phyloP scores from a whole-genome alignment of 2,888 invertebrate genomes.

The Nemotelus pantherinus region DNA sequence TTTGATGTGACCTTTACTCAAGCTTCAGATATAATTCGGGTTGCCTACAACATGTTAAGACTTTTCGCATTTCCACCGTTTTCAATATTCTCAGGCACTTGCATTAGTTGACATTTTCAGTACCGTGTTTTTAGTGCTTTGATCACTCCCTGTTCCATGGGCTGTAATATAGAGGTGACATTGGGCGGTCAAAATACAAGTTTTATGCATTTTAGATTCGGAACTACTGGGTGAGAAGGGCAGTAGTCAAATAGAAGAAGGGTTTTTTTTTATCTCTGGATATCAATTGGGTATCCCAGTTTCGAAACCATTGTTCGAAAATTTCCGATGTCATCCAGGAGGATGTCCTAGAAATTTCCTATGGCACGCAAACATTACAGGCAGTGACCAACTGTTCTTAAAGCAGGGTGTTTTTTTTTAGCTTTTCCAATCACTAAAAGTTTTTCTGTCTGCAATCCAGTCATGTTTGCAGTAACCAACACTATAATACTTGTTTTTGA shows the following conservation, averaged over 20 bases:
- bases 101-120: background rate
- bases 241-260: background rate
- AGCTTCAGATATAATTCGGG: background rate
- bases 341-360: constrained; percentile 46
- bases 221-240: background rate
- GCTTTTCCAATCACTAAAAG: constrained; percentile 58
- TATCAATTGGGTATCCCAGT: background rate
- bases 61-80: background rate
- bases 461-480: constrained; percentile 57
- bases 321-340: constrained; percentile 59
- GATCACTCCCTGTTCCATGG: background rate
- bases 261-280: background rate
- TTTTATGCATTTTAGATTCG: constrained; percentile 13
- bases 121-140: background rate
- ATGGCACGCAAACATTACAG: constrained; percentile 56
- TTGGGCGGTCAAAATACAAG: constrained; percentile 8
- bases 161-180: background rate
- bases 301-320: constrained; percentile 13
- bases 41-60: background rate
- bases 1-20: background rate
- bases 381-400: constrained; percentile 49
- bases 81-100: constrained; percentile 3
- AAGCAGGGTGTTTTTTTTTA: constrained; percentile 57
- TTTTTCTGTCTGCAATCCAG: constrained; percentile 58
- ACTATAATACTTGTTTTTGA: constrained; percentile 58